phyloP scores from a whole-genome alignment of 2,797 vertebrate species.

The Coregonus sp. region DNA sequence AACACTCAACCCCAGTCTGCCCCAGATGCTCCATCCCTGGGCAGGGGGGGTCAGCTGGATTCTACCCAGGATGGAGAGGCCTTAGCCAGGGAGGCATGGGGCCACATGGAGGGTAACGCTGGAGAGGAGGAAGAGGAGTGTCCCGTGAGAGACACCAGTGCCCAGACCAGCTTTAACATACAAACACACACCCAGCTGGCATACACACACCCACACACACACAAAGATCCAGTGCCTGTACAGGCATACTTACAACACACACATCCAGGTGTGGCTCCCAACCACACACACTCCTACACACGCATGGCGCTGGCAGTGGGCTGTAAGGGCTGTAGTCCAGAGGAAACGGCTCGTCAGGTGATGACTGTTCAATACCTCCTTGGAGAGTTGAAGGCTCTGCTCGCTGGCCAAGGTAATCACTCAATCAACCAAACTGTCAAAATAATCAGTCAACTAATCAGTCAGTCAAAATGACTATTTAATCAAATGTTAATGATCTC shows the following conservation, averaged over 20 bases:
- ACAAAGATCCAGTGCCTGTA: not conserved
- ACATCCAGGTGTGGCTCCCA: not conserved
- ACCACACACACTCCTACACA: not conserved
- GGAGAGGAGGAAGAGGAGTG: conserved; percentile 35
- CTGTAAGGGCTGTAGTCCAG: not conserved
- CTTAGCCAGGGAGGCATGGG: conserved; percentile 21
- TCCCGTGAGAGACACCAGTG: conserved; percentile 65
- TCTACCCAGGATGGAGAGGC: conserved; percentile 13
- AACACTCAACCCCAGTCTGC: conserved; percentile 37
- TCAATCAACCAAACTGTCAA: not conserved
- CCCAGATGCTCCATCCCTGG: conserved; percentile 63
- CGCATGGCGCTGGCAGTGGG: not conserved
- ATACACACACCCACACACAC: conserved; percentile 6
- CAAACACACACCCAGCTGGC: not conserved
- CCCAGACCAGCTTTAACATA: conserved; percentile 39
- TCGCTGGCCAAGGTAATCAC: conserved; percentile 63
- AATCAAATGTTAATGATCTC: not conserved
- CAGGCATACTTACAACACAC: not conserved
- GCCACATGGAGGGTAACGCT: conserved; percentile 23
- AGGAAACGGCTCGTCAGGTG: conserved; percentile 65
- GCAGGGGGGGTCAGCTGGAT: conserved; percentile 1
- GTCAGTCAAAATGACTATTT: not conserved
- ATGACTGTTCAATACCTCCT: conserved; percentile 79
- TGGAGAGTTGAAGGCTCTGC: conserved; percentile 77
- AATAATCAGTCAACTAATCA: not conserved